Conservation (phyloP, 2,888 invertebrate species). For the Dorcus parallelipipedus region DNA sequence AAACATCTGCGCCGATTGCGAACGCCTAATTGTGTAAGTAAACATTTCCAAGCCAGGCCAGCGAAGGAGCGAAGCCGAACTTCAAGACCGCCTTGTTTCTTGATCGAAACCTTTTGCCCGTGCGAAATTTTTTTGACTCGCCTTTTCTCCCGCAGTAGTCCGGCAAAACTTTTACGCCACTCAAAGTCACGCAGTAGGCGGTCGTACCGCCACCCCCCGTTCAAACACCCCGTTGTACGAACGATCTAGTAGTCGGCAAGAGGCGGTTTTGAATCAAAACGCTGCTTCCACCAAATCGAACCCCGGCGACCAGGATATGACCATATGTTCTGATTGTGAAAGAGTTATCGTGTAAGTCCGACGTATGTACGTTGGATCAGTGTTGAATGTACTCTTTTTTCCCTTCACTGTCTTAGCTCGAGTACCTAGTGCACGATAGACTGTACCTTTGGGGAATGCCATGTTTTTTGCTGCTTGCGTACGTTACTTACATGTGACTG, state of each 20-base stretch:
- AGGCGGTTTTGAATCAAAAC: conserved; percentile 23
- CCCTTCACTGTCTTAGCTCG: not conserved
- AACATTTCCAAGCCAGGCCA: conserved; percentile 1
- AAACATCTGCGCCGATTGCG: conserved; percentile 96
- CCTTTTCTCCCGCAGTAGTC: conserved; percentile 32
- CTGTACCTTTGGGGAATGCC: not conserved
- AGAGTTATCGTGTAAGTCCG: conserved; percentile 83
- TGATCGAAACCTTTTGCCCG: too few species aligned
- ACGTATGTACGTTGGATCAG: conserved; percentile 24
- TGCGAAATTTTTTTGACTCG: too few species aligned
- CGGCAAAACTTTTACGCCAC: conserved; percentile 67
- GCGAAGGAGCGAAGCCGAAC: not conserved
- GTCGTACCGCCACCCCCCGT: conserved; percentile 58
- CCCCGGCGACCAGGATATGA: conserved; percentile 53
- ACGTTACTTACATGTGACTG: too few species aligned
- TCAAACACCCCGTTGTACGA: conserved; percentile 53
- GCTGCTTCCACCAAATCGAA: conserved; percentile 41
- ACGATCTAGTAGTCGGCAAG: conserved; percentile 34
- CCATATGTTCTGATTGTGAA: conserved; percentile 81
- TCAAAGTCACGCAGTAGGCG: conserved; percentile 73
- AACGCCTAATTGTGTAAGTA: conserved; percentile 96
- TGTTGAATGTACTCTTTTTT: conserved; percentile 25
- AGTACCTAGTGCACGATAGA: not conserved
- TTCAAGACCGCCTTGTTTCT: too few species aligned
- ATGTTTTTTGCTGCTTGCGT: not conserved